These are phyloP conservation scores for Eristalis pertinax DNA, from an alignment of 2,888 invertebrate species.

Conservation along the genomic window DNA sequence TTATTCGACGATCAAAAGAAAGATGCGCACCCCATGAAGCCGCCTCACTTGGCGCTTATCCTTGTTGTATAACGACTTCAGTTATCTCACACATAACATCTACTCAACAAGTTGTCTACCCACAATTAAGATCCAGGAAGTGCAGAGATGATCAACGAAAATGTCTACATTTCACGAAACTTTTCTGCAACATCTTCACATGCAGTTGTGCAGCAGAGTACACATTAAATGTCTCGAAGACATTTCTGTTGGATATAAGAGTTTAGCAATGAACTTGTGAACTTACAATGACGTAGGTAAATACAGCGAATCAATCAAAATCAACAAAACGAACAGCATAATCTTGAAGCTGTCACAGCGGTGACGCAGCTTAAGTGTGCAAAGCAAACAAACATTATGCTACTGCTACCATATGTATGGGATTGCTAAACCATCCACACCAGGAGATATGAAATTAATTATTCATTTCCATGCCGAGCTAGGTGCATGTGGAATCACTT, in stretches of 20 bases:
- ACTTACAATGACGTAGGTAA: conserved; percentile 37
- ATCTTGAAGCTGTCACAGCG: conserved; percentile 49
- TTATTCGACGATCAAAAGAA: conserved; percentile 40
- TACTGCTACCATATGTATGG: neutral
- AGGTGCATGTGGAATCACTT: conserved; percentile 23
- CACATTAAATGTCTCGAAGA: neutral
- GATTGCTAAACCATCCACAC: conserved; percentile 17
- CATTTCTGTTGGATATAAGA: neutral
- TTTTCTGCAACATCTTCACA: neutral
- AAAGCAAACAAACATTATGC: neutral
- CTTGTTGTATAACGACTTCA: conserved; percentile 36
- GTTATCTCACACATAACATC: neutral
- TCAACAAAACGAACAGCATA: conserved; percentile 31
- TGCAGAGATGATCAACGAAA: neutral
- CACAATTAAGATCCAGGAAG: neutral
- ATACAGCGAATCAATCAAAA: conserved; percentile 38
- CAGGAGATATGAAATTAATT: conserved; percentile 40
- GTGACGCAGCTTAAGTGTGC: conserved; percentile 9
- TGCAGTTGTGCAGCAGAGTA: neutral
- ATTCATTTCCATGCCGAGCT: conserved; percentile 26
- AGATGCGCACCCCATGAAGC: conserved; percentile 32
- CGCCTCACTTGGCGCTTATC: neutral
- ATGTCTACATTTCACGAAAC: neutral
- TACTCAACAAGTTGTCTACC: neutral
- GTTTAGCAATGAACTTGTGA: conserved; percentile 67